Base-by-base conservation (phyloP, 2,113 vertebrate genomes). In the Thalassoma bifasciatum region DNA sequence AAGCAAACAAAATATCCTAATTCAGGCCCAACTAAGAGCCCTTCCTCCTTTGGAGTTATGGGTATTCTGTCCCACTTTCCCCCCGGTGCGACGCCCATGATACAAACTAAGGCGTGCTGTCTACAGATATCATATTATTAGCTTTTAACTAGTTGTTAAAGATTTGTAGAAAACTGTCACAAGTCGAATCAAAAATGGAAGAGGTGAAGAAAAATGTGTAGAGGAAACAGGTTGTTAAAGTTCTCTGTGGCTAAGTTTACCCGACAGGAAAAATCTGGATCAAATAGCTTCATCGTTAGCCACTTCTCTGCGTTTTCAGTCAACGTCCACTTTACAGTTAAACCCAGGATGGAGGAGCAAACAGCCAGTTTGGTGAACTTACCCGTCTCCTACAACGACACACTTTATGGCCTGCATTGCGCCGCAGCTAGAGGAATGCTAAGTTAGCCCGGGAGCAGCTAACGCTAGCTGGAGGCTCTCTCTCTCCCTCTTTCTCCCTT, bases 371-470 rank as follows among this genome's bases (percentile, higher is more conserved):
- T 24, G 86, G 92, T 95, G 56, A 94, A 93, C 95, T 97, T 68
- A 98, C 96, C 96, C 96, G 94, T 98, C 96, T 89, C 97, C 97
- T 72, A 98, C 97, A 88, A 98, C 96, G 93, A 98, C 97, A 96
- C 97, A 98, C 94, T 98, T 98, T 90, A 98, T 98, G 95, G 96
- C 97, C 95, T 98, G 97, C 97, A 98, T 98, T 72, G 90, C 86
- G 81, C 72, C 81, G 88, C 74, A 34, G 84, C 74, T 76, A 72
- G 14, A 75, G 80, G 86, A 93, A 88, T 87, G 72, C 85, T 83
- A 80, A 53, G 84, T 81, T 88, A 88, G 83, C 88, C 67, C 79
- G 40, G 56, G 79, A 68, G 57, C 61, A 86, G 85, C 88, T 93
- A 87, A 72, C 77, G 88, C 88, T 87, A 87, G 86, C 87, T 85